Evolutionary conservation across 2,113 vertebrate genomes (phyloP).

Genomic region (Ursus arctos): DNA sequence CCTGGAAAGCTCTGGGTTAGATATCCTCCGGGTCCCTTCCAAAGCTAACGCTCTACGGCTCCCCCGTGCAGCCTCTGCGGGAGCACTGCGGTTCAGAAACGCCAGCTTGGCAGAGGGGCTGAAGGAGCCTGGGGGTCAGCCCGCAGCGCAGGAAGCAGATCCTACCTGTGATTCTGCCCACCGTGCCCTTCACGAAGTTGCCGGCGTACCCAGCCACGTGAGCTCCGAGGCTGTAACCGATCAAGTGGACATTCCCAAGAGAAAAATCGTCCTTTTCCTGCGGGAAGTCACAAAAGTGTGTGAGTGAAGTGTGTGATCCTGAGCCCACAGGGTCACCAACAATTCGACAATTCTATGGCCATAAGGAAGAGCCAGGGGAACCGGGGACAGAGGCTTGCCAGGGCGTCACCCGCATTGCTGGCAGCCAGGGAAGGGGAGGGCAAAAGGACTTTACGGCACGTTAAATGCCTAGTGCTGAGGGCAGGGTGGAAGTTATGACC

Average conservation of each 20-base stretch:
- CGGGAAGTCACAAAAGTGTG: neutral
- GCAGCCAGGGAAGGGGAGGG: neutral
- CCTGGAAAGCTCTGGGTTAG: neutral
- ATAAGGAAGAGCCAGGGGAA: neutral
- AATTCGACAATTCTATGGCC: neutral
- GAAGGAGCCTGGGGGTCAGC: neutral
- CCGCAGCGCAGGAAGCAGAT: neutral
- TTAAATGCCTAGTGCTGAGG: neutral
- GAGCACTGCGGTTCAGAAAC: neutral
- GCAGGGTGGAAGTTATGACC: neutral
- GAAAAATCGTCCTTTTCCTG: constrained; percentile 91
- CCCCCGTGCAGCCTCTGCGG: neutral
- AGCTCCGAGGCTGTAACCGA: constrained; percentile 97
- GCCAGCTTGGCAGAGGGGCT: neutral
- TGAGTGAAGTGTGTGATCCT: neutral
- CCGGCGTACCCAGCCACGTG: constrained; percentile 97
- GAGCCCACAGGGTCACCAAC: neutral
- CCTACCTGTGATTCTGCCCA: constrained; percentile 97
- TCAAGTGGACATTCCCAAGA: constrained; percentile 93
- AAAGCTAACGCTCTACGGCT: neutral
- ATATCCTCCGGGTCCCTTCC: neutral
- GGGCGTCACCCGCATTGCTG: neutral
- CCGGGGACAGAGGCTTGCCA: neutral
- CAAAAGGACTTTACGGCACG: neutral
- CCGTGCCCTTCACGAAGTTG: constrained; percentile 90